These are phyloP conservation scores for Muricea muricata DNA, from an alignment of 92 coral and sea anemone genomes.

Conservation along the genomic window DNA sequence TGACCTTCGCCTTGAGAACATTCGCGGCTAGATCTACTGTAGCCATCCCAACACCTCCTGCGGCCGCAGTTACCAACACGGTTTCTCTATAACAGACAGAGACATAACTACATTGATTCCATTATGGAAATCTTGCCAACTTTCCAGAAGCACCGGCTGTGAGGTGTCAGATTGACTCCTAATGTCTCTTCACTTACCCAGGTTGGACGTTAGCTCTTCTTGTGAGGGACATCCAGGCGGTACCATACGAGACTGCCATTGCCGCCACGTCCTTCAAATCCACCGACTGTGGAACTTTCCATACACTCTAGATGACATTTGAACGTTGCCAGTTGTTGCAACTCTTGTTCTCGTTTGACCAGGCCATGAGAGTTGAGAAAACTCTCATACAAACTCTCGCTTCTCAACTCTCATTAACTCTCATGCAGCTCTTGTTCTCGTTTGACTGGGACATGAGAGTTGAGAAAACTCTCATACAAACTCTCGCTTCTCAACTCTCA, in stretches of 20 bases:
- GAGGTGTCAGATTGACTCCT: no score
- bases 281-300: slow-evolving; percentile 78
- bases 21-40: slow-evolving; percentile 91
- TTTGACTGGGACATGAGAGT: no score
- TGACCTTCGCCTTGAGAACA: slow-evolving; percentile 88
- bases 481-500: no score
- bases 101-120: no score
- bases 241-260: slow-evolving; percentile 87
- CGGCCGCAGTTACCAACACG: slow-evolving; percentile 94
- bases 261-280: slow-evolving; percentile 78
- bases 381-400: no score
- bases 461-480: no score
- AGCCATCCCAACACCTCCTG: slow-evolving; percentile 92
- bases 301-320: slow-evolving; percentile 62
- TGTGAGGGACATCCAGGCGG: slow-evolving; percentile 90
- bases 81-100: slow-evolving; percentile 69
- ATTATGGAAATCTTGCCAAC: no score
- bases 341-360: no score
- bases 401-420: no score
- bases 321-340: not conserved
- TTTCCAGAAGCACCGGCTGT: no score
- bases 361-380: no score
- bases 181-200: slow-evolving; percentile 60
- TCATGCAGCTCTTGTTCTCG: no score
- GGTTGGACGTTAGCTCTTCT: slow-evolving; percentile 76